phyloP scores from a whole-genome alignment of 1,140 invertebrate genomes.

The Trichogramma pretiosum region DNA sequence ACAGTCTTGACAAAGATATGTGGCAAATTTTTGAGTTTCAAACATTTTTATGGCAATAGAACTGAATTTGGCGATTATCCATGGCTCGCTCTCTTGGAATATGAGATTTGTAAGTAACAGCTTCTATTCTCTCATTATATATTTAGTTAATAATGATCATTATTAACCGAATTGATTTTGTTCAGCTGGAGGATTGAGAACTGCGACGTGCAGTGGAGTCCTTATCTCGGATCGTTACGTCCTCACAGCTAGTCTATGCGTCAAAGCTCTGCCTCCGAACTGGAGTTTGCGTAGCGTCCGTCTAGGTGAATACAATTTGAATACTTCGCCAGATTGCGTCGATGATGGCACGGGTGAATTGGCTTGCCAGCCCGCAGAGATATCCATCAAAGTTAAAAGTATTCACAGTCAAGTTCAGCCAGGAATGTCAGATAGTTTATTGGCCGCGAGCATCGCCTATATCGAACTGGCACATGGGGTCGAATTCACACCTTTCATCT shows the following conservation, averaged over 20 bases:
- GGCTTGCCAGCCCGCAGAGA: slow-evolving; percentile 28
- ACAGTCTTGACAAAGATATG: too few relatives aligned
- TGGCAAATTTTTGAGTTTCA: slow-evolving; percentile 3
- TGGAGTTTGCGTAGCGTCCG: slow-evolving; percentile 1
- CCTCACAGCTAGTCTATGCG: slow-evolving; percentile 50
- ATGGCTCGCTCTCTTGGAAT: slow-evolving; percentile 7
- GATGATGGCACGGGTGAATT: slow-evolving; percentile 22
- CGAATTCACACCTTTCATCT: slow-evolving; percentile 23
- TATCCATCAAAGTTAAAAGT: too few relatives aligned
- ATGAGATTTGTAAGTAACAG: too few relatives aligned
- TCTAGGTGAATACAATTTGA: slow-evolving; percentile 10
- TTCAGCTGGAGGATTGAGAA: slow-evolving; percentile 14
- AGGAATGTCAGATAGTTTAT: too few relatives aligned
- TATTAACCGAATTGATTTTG: too few relatives aligned
- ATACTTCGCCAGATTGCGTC: background rate
- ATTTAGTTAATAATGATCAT: too few relatives aligned
- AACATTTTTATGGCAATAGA: background rate
- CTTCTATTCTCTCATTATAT: too few relatives aligned
- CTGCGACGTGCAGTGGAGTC: slow-evolving; percentile 47
- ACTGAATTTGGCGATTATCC: slow-evolving; percentile 11
- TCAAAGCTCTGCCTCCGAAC: slow-evolving; percentile 20
- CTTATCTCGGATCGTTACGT: slow-evolving; percentile 44
- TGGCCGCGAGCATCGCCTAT: too few relatives aligned
- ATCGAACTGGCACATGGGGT: too few relatives aligned
- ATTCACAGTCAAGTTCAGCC: too few relatives aligned